Percentiles rank a stretch among this genome's conserved stretches.
Evolutionary conservation across 53 echinoderm and acorn worm species (phyloP).

Genomic region (Apostichopus leukothele): DNA sequence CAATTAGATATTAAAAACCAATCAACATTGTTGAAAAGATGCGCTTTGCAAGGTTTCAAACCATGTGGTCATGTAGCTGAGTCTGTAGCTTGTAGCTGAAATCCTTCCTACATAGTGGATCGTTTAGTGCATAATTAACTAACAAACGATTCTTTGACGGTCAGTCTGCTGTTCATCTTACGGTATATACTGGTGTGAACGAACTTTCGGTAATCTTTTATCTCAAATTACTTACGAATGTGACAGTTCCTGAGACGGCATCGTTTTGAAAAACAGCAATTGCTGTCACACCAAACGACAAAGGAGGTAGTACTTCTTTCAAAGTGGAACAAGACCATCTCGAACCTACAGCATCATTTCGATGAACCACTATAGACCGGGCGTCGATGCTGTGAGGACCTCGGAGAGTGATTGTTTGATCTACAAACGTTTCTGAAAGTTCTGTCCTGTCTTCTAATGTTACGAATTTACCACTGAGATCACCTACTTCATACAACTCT

Average conservation of each 20-base stretch:
- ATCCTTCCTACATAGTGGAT: too few relatives aligned
- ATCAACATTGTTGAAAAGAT: too few relatives aligned
- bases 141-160: too few relatives aligned
- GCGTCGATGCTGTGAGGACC: slow-evolving; percentile 82
- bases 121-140: too few relatives aligned
- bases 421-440: slow-evolving; percentile 49
- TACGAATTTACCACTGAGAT: slow-evolving; percentile 88
- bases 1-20: too few relatives aligned
- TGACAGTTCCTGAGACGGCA: slow-evolving; percentile 56
- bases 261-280: slow-evolving; percentile 49
- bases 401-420: slow-evolving; percentile 70
- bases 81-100: too few relatives aligned
- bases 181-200: too few relatives aligned
- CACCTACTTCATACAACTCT: slow-evolving; percentile 90
- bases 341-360: slow-evolving; percentile 63
- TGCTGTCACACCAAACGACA: slow-evolving; percentile 64
- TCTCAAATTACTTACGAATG: slow-evolving; percentile 69
- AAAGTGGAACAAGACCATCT: slow-evolving; percentile 78
- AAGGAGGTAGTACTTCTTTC: slow-evolving; percentile 34
- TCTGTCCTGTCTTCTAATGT: slow-evolving; percentile 51
- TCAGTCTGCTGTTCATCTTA: too few relatives aligned
- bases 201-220: too few relatives aligned
- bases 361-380: slow-evolving; percentile 76
- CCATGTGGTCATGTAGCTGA: too few relatives aligned
- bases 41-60: too few relatives aligned